These are phyloP conservation scores for Cinclus cinclus DNA, from an alignment of 2,113 vertebrate species.

Conservation along the genomic window DNA sequence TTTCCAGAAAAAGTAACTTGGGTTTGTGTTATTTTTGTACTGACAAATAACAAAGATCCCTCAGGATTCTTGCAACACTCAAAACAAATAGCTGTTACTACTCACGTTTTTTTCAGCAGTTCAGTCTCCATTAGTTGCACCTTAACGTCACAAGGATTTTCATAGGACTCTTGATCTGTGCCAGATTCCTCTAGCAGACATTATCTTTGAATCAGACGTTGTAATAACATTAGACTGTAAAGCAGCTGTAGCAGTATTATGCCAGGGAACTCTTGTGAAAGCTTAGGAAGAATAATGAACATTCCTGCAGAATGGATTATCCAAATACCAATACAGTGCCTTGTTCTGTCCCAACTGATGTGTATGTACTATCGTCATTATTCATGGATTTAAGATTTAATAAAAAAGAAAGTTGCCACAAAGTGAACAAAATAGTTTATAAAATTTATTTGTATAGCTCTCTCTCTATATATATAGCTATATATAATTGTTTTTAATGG, in stretches of 20 bases:
- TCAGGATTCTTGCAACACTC: not conserved
- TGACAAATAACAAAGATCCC: not conserved
- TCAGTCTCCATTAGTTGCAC: not conserved
- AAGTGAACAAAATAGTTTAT: not conserved
- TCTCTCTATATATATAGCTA: no score
- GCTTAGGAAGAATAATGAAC: constrained; percentile 43
- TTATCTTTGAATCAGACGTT: constrained; percentile 54
- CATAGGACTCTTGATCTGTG: not conserved
- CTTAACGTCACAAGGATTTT: constrained; percentile 16
- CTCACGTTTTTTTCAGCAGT: not conserved
- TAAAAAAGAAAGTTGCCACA: not conserved
- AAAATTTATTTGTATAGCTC: not conserved
- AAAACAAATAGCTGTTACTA: not conserved
- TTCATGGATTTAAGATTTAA: not conserved
- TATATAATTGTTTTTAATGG: not conserved
- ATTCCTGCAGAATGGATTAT: constrained; percentile 29
- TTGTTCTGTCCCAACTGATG: not conserved
- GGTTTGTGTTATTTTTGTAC: not conserved
- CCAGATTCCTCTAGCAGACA: constrained; percentile 38
- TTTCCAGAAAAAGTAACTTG: not conserved
- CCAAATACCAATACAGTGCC: constrained; percentile 10
- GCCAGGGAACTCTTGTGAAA: constrained; percentile 64
- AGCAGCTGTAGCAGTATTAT: constrained; percentile 55
- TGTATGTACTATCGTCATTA: not conserved
- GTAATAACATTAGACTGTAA: constrained; percentile 45